phyloP scores from a whole-genome alignment of 2,113 vertebrate species.

The Upupa epops region DNA sequence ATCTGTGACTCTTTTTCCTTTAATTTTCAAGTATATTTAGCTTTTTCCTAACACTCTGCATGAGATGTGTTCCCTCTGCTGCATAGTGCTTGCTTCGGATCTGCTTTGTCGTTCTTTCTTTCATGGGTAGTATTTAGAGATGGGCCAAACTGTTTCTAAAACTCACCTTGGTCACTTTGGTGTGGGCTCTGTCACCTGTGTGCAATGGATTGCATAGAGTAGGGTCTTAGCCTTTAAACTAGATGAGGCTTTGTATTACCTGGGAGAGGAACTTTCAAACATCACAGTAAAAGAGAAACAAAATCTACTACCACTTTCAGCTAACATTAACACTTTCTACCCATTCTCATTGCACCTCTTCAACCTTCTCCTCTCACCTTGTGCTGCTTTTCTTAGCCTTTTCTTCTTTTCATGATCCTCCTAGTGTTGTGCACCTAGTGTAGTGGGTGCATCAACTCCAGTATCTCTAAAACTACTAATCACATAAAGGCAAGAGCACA shows the following conservation, averaged over 20 bases:
- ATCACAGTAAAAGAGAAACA: neutral
- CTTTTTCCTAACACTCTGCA: slow-evolving; percentile 69
- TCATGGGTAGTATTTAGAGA: slow-evolving; percentile 16
- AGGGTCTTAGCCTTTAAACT: neutral
- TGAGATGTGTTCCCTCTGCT: slow-evolving; percentile 65
- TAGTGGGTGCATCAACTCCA: neutral
- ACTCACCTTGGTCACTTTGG: neutral
- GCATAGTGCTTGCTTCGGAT: slow-evolving; percentile 43
- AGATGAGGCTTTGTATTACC: neutral
- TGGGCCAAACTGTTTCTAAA: slow-evolving; percentile 45
- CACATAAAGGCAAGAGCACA: neutral
- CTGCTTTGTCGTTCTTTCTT: slow-evolving; percentile 35
- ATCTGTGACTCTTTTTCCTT: slow-evolving; percentile 63
- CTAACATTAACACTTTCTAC: neutral
- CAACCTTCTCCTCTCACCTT: neutral
- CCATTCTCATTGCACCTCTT: neutral
- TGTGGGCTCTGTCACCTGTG: neutral
- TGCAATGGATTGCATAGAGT: neutral
- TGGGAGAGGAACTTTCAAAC: neutral
- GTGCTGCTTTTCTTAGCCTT: neutral
- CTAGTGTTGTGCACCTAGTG: neutral
- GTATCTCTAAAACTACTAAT: slow-evolving; percentile 60
- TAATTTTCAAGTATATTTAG: slow-evolving; percentile 55
- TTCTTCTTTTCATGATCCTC: slow-evolving; percentile 51
- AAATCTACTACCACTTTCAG: neutral